Conservation (phyloP, 2,113 vertebrate genomes). For the Balaenoptera acutorostrata region DNA sequence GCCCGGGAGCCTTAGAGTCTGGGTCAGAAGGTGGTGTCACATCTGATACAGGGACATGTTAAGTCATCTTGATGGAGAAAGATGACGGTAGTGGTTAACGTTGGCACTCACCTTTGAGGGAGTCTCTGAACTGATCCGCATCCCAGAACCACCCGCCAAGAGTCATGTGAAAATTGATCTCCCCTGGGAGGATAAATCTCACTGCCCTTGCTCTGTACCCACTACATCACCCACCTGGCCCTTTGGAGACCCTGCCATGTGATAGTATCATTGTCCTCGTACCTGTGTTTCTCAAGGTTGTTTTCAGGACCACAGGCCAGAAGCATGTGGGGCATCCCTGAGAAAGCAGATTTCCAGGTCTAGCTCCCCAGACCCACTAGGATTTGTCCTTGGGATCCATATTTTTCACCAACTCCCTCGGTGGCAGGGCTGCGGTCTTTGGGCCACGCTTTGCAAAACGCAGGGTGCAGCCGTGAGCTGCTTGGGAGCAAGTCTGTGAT, state of each 20-base stretch:
- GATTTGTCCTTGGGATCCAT: background rate
- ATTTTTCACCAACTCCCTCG: background rate
- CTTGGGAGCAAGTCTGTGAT: background rate
- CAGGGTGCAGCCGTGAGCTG: background rate
- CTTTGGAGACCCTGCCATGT: fast-evolving
- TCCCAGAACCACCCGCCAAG: background rate
- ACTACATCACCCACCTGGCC: fast-evolving
- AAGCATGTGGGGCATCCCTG: too few relatives aligned
- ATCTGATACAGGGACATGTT: too few relatives aligned
- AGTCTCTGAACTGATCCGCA: background rate
- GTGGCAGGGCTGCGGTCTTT: fast-evolving
- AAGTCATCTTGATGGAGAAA: background rate
- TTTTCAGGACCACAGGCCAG: background rate
- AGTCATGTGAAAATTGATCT: background rate
- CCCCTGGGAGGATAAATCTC: background rate
- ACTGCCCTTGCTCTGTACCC: background rate
- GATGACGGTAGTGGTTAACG: background rate
- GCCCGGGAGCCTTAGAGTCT: background rate
- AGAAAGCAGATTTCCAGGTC: background rate
- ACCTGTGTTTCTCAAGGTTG: background rate
- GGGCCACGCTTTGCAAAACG: background rate
- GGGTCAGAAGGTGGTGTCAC: background rate
- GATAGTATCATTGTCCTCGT: too few relatives aligned
- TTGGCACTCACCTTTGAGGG: background rate
- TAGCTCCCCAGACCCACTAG: background rate